These are phyloP conservation scores for Carassius carassius DNA, from an alignment of 2,113 vertebrate species.

Conservation along the genomic window DNA sequence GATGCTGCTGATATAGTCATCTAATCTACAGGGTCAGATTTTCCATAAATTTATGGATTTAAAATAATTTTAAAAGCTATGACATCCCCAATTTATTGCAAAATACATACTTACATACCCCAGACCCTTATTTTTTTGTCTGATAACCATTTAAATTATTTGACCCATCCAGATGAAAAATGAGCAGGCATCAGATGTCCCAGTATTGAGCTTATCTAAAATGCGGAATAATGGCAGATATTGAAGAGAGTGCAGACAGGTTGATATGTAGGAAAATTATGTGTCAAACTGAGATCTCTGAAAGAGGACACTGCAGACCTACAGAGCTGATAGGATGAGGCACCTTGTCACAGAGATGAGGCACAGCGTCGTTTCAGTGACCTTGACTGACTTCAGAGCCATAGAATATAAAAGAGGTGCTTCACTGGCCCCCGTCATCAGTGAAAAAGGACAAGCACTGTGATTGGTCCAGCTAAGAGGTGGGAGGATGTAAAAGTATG, in stretches of 20 bases:
- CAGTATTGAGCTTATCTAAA: constrained; percentile 28
- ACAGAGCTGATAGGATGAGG: constrained; percentile 46
- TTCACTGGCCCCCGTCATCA: constrained; percentile 13
- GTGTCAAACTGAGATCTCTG: constrained; percentile 50
- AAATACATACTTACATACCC: constrained; percentile 16
- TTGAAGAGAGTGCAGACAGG: constrained; percentile 40
- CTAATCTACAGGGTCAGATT: constrained; percentile 21
- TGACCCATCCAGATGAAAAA: constrained; percentile 33
- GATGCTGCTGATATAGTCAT: neutral
- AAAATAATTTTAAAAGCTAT: neutral
- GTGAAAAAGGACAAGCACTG: constrained; percentile 55
- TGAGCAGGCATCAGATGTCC: constrained; percentile 19
- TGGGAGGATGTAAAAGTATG: constrained; percentile 57
- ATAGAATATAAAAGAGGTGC: constrained; percentile 53
- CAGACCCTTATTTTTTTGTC: neutral
- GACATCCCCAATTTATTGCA: constrained; percentile 26
- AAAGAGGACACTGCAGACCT: constrained; percentile 34
- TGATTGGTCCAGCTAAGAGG: constrained; percentile 61
- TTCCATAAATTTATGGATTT: neutral
- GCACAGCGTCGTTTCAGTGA: constrained; percentile 38
- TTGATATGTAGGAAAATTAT: constrained; percentile 51
- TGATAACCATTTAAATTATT: constrained; percentile 37
- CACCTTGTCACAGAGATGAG: constrained; percentile 48
- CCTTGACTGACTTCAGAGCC: constrained; percentile 52
- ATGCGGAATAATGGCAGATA: constrained; percentile 45